These are phyloP conservation scores for Triplophysa dalaica DNA, from an alignment of 2,113 vertebrate species.

Conservation along the genomic window DNA sequence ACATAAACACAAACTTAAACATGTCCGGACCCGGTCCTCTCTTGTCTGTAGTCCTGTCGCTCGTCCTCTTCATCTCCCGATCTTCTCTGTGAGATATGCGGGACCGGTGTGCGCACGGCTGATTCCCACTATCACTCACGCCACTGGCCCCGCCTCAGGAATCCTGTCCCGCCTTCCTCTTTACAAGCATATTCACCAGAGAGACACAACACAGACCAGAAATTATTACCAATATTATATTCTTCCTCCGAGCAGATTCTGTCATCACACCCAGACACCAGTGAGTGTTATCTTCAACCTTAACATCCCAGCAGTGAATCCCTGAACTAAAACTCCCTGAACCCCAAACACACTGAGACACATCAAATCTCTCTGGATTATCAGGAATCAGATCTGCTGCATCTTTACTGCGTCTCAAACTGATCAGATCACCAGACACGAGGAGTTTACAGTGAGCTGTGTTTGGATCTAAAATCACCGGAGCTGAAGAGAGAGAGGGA, in stretches of 20 bases:
- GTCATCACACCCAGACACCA: conserved; percentile 40
- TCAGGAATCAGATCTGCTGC: conserved; percentile 22
- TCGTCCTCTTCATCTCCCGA: too few relatives aligned
- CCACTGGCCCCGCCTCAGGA: too few relatives aligned
- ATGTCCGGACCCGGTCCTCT: too few relatives aligned
- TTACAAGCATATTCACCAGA: neutral
- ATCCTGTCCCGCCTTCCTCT: too few relatives aligned
- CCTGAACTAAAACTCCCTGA: conserved; percentile 37
- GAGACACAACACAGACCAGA: conserved; percentile 23
- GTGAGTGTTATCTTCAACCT: conserved; percentile 1
- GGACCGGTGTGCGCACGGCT: too few relatives aligned
- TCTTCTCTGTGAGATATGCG: too few relatives aligned
- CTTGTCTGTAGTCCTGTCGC: too few relatives aligned
- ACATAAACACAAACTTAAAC: too few relatives aligned
- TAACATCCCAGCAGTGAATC: conserved; percentile 39
- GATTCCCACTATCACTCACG: too few relatives aligned
- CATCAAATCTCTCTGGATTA: conserved; percentile 26
- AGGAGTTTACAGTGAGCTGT: conserved; percentile 29
- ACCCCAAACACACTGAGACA: neutral
- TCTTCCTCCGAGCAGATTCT: conserved; percentile 20
- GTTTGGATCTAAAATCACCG: conserved; percentile 43
- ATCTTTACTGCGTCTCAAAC: neutral
- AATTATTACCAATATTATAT: too few relatives aligned
- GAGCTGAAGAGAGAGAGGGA: conserved; percentile 11
- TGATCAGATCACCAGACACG: conserved; percentile 46